Evolutionary conservation across 1,140 invertebrate genomes (phyloP).

Genomic region (Platyscapa corneri): DNA sequence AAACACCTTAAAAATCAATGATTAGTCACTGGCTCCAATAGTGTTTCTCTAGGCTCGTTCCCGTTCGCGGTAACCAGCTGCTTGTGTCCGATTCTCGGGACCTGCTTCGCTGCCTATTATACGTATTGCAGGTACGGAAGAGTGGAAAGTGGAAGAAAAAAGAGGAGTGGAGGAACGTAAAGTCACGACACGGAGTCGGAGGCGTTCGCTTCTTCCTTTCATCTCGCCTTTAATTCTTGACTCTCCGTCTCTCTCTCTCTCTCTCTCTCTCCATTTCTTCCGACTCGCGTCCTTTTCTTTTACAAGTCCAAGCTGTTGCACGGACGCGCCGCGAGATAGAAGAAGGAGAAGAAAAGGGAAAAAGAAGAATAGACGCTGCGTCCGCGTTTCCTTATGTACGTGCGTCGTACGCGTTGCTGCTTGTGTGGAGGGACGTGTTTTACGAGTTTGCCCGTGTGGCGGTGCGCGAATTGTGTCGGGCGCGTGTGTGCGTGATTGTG

Average conservation of each 20-base stretch:
- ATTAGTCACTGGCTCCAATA: background rate
- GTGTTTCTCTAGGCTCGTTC: constrained; percentile 13
- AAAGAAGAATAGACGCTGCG: constrained; percentile 34
- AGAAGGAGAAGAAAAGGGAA: background rate
- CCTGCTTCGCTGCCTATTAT: background rate
- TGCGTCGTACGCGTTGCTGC: background rate
- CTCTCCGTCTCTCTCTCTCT: background rate
- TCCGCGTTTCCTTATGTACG: constrained; percentile 18
- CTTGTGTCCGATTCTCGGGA: constrained; percentile 16
- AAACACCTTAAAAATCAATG: constrained; percentile 19
- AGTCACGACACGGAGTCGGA: constrained; percentile 38
- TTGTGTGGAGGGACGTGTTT: background rate
- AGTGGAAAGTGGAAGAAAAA: constrained; percentile 11
- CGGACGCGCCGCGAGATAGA: background rate
- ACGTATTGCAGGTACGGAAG: background rate
- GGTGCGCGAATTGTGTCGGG: background rate
- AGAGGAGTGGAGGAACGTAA: constrained; percentile 8
- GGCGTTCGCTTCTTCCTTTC: constrained; percentile 39
- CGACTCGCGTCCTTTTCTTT: constrained; percentile 13
- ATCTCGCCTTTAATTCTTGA: constrained; percentile 32
- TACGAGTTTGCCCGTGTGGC: background rate
- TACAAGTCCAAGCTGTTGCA: background rate
- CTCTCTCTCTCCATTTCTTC: constrained; percentile 2
- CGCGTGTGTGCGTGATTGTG: background rate
- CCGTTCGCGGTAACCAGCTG: constrained; percentile 46